A percentile compares a stretch with the other conserved stretches of the same genome.
Evolutionary conservation across 2,113 vertebrate genomes (phyloP).

Genomic region (Cyphomyrus discorhynchus): DNA sequence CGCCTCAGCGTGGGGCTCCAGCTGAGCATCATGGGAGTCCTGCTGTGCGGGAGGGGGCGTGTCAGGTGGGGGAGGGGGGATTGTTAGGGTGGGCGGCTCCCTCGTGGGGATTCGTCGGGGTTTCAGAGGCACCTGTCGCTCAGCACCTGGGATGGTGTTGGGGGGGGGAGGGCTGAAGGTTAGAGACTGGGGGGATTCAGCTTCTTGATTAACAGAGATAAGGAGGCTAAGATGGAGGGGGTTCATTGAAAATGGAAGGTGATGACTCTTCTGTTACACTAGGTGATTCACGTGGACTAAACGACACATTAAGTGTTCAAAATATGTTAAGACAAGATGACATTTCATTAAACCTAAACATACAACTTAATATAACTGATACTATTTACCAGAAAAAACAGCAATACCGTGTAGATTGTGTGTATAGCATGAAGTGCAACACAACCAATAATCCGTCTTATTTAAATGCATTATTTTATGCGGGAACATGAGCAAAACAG

Average conservation of each 20-base stretch:
- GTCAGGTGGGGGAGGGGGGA: slow-evolving; percentile 69
- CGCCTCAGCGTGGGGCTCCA: slow-evolving; percentile 49
- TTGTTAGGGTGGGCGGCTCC: slow-evolving; percentile 60
- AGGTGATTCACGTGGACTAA: not conserved
- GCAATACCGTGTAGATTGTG: not conserved
- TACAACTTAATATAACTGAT: not conserved
- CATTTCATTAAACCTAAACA: not conserved
- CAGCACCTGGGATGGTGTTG: slow-evolving; percentile 59
- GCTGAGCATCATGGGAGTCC: slow-evolving; percentile 46
- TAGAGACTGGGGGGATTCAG: not conserved
- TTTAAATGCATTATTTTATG: not conserved
- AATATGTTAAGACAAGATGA: not conserved
- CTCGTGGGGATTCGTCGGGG: slow-evolving; percentile 60
- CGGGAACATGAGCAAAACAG: not conserved
- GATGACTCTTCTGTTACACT: not conserved
- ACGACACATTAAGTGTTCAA: not conserved
- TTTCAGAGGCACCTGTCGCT: slow-evolving; percentile 67
- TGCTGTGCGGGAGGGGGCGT: slow-evolving; percentile 59
- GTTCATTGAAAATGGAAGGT: not conserved
- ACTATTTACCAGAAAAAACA: not conserved
- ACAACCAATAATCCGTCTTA: not conserved
- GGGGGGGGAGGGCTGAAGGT: not conserved
- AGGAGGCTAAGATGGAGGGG: not conserved
- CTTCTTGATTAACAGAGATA: not conserved
- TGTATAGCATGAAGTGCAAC: not conserved